Percentiles rank a stretch among this genome's conserved stretches.
Evolutionary conservation across 2,797 vertebrate genomes (phyloP).

Genomic region (Chrysocyon brachyurus): DNA sequence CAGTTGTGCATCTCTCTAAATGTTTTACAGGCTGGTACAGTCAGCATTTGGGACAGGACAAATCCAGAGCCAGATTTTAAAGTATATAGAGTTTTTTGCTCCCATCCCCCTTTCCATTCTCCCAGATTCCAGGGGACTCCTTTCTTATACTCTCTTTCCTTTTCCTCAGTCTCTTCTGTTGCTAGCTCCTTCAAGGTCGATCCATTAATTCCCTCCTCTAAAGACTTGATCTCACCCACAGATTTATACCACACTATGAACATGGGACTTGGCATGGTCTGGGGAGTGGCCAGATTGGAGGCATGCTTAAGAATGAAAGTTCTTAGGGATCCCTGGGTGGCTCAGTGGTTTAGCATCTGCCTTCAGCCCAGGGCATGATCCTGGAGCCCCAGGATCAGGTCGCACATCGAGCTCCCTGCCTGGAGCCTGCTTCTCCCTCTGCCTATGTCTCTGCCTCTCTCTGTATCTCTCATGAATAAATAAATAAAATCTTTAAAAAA

Average conservation of each 20-base stretch:
- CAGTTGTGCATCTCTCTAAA: background rate
- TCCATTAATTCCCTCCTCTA: background rate
- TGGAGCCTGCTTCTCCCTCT: too few relatives aligned
- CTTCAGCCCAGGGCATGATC: too few relatives aligned
- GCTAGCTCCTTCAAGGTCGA: background rate
- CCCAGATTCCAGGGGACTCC: background rate
- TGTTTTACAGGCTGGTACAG: background rate
- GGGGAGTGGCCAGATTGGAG: background rate
- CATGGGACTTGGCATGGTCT: background rate
- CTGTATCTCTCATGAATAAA: too few relatives aligned
- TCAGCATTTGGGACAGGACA: background rate
- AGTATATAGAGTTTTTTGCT: background rate
- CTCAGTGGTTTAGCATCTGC: too few relatives aligned
- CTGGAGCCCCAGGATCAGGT: too few relatives aligned
- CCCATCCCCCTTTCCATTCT: background rate
- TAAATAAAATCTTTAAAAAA: too few relatives aligned
- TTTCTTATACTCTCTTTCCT: background rate
- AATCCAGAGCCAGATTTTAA: background rate
- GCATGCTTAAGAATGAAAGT: background rate
- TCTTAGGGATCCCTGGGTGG: too few relatives aligned
- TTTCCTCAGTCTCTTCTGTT: background rate
- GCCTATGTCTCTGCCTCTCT: too few relatives aligned
- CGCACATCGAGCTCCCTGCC: too few relatives aligned
- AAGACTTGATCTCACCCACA: background rate
- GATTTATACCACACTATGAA: background rate